These are phyloP conservation scores for Ecliptopera silaceata DNA, from an alignment of 2,888 invertebrate genomes.

Conservation along the genomic window DNA sequence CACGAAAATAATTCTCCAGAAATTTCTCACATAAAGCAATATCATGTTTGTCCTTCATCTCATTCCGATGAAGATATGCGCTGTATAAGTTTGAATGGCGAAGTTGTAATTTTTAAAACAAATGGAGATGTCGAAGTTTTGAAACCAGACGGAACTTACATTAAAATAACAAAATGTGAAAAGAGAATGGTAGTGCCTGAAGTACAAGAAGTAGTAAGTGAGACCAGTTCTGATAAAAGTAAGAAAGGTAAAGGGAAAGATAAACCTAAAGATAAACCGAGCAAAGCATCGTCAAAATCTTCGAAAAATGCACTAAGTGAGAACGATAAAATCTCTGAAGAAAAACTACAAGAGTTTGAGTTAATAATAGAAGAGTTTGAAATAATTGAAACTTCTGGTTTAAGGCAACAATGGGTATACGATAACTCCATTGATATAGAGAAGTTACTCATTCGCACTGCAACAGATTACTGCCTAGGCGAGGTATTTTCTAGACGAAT, in stretches of 20 bases:
- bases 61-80: constrained; percentile 63
- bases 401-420: constrained; percentile 59
- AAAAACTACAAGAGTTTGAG: constrained; percentile 48
- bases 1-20: constrained; percentile 57
- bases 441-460: constrained; percentile 64
- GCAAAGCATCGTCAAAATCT: constrained; percentile 51
- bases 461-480: constrained; percentile 68
- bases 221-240: constrained; percentile 50
- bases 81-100: constrained; percentile 69
- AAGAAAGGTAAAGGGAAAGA: constrained; percentile 57
- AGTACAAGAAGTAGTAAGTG: constrained; percentile 41
- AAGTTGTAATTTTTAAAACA: constrained; percentile 66
- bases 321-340: constrained; percentile 39
- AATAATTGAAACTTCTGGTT: constrained; percentile 59
- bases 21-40: constrained; percentile 71
- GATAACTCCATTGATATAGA: constrained; percentile 52
- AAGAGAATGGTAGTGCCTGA: constrained; percentile 45
- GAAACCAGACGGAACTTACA: constrained; percentile 61
- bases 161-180: constrained; percentile 59
- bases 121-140: constrained; percentile 61
- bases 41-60: constrained; percentile 41
- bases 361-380: constrained; percentile 67
- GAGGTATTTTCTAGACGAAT: constrained; percentile 72
- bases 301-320: constrained; percentile 45
- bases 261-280: constrained; percentile 49